These are phyloP conservation scores for Orientallactaga bullata DNA, from an alignment of 2,113 vertebrate species.

Conservation along the genomic window DNA sequence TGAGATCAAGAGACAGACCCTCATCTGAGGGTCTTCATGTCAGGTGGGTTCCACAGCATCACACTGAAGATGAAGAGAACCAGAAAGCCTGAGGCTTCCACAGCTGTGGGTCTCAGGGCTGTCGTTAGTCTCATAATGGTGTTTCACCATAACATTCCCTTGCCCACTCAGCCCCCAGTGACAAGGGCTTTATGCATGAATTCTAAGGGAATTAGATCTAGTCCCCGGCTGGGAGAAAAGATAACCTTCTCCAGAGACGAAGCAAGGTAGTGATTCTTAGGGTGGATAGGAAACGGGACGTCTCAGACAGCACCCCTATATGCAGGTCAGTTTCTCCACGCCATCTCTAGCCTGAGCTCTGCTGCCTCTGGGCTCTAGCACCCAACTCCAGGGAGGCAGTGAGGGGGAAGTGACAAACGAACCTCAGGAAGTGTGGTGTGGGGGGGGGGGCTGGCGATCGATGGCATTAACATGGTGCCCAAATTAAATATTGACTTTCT, in stretches of 20 bases:
- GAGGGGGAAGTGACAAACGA: slow-evolving; percentile 75
- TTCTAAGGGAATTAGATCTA: neutral
- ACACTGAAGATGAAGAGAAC: neutral
- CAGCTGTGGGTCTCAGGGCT: neutral
- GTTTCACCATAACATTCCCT: neutral
- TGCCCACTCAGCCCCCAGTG: neutral
- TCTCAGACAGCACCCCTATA: neutral
- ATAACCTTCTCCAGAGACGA: neutral
- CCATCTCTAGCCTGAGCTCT: slow-evolving; percentile 5
- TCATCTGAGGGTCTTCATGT: neutral
- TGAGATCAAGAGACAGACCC: neutral
- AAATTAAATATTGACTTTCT: slow-evolving; percentile 86
- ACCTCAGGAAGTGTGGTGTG: slow-evolving; percentile 43
- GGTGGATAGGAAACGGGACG: neutral
- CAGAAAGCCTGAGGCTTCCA: neutral
- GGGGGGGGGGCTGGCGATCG: slow-evolving; percentile 53
- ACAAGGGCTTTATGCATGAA: neutral
- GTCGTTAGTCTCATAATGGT: neutral
- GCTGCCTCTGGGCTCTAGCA: neutral
- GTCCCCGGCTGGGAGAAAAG: neutral
- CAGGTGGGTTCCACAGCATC: neutral
- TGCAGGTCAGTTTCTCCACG: neutral
- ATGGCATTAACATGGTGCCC: slow-evolving; percentile 81
- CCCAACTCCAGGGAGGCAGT: neutral
- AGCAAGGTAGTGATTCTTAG: neutral